Conservation (phyloP, 2,113 vertebrate genomes). For the Lophius piscatorius region DNA sequence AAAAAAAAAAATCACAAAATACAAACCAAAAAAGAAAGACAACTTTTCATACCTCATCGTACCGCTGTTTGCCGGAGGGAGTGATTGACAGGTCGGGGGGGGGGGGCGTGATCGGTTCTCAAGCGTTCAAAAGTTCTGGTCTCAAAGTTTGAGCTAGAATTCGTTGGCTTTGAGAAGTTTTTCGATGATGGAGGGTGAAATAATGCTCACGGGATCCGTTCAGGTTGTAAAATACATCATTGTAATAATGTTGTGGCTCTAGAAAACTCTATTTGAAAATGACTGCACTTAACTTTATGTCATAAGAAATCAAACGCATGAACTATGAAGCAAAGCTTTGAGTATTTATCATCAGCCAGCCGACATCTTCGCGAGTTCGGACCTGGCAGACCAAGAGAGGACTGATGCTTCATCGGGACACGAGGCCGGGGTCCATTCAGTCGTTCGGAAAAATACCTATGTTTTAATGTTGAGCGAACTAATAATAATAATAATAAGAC, state of each 20-base stretch:
- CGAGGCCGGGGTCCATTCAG: background rate
- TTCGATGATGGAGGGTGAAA: background rate
- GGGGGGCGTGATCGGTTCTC: conserved; percentile 8
- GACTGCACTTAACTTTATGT: conserved; percentile 43
- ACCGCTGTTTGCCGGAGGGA: conserved; percentile 38
- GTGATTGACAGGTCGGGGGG: conserved; percentile 19
- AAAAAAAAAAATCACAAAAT: conserved; percentile 23
- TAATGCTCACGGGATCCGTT: conserved; percentile 18
- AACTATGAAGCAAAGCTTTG: conserved; percentile 43
- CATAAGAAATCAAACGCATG: conserved; percentile 37
- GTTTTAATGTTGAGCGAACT: too few relatives aligned
- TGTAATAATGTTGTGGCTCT: conserved; percentile 39
- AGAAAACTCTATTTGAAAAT: conserved; percentile 11
- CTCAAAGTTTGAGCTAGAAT: too few relatives aligned
- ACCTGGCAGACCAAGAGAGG: conserved; percentile 46
- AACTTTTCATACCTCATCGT: conserved; percentile 60
- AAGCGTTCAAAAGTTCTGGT: too few relatives aligned
- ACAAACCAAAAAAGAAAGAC: conserved; percentile 43
- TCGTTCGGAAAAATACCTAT: conserved; percentile 4
- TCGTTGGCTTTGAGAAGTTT: background rate
- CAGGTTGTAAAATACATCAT: conserved; percentile 24
- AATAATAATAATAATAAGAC: too few relatives aligned
- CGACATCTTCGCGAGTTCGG: conserved; percentile 36
- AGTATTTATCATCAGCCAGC: conserved; percentile 35
- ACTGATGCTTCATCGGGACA: conserved; percentile 10